phyloP scores from a whole-genome alignment of 1,140 invertebrate species.

The Lucilia cuprina region DNA sequence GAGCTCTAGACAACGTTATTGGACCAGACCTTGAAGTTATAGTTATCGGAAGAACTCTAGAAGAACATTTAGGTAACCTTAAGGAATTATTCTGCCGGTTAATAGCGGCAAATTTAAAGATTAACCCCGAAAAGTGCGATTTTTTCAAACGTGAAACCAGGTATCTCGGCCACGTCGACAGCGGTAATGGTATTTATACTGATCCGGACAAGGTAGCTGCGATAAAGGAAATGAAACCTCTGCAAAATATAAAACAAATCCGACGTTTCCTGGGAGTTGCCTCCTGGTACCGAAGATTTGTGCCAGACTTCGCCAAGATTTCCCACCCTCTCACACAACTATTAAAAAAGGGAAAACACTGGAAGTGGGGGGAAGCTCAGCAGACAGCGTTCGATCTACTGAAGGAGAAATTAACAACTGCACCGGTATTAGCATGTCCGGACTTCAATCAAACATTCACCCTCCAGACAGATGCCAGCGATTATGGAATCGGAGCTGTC shows the following conservation, averaged over 20 bases:
- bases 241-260: constrained; percentile 21
- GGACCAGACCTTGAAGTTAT: too few species aligned
- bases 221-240: background rate
- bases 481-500: constrained; percentile 45
- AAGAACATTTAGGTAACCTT: too few species aligned
- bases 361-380: background rate
- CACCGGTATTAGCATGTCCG: constrained; percentile 41
- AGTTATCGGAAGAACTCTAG: too few species aligned
- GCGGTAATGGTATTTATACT: too few species aligned
- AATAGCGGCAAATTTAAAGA: too few species aligned
- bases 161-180: too few species aligned
- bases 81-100: too few species aligned
- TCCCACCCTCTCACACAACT: constrained; percentile 19
- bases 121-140: too few species aligned
- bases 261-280: constrained; percentile 31
- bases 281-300: constrained; percentile 40
- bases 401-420: constrained; percentile 32
- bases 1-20: too few species aligned
- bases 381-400: constrained; percentile 35
- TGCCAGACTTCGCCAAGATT: constrained; percentile 33
- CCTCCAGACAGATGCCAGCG: constrained; percentile 45
- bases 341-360: constrained; percentile 34
- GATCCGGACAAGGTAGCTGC: too few species aligned
- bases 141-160: too few species aligned
- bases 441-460: constrained; percentile 41